A percentile compares a stretch with the other conserved stretches of the same genome.
Conservation (phyloP, 2,888 invertebrate species). For the Pachycephus smyrnensis region DNA sequence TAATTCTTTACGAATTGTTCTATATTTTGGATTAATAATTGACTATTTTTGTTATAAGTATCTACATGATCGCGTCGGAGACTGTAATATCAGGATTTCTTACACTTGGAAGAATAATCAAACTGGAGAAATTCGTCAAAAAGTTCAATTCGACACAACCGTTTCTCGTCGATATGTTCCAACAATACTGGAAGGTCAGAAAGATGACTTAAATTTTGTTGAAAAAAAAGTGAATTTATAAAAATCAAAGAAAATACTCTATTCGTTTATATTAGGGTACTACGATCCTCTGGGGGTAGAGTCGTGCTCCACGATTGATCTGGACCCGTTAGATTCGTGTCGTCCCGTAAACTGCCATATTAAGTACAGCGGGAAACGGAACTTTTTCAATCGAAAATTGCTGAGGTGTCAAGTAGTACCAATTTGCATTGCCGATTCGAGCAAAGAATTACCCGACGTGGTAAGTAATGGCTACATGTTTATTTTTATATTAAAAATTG, state of each 20-base stretch:
- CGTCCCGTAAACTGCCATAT: constrained; percentile 70
- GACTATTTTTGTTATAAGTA: constrained; percentile 24
- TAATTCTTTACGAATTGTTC: background rate
- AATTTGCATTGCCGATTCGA: constrained; percentile 54
- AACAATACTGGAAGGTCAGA: constrained; percentile 34
- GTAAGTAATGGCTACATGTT: constrained; percentile 41
- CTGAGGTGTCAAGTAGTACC: constrained; percentile 60
- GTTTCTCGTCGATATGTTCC: constrained; percentile 28
- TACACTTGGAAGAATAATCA: constrained; percentile 29
- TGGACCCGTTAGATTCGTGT: constrained; percentile 68
- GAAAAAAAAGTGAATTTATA: background rate
- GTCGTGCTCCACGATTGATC: constrained; percentile 60
- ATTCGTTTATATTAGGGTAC: constrained; percentile 25
- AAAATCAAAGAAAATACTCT: background rate
- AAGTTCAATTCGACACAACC: constrained; percentile 33
- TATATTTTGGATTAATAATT: background rate
- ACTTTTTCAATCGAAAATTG: constrained; percentile 65
- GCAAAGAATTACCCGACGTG: constrained; percentile 56
- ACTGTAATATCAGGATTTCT: constrained; percentile 34
- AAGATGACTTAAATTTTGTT: background rate
- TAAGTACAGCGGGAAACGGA: constrained; percentile 70
- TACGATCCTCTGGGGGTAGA: constrained; percentile 28
- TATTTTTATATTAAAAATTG: background rate
- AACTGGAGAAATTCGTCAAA: constrained; percentile 31
- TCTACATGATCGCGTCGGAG: constrained; percentile 39